Conservation (phyloP, 2,888 invertebrate genomes). For the Acholoe squamosa region DNA sequence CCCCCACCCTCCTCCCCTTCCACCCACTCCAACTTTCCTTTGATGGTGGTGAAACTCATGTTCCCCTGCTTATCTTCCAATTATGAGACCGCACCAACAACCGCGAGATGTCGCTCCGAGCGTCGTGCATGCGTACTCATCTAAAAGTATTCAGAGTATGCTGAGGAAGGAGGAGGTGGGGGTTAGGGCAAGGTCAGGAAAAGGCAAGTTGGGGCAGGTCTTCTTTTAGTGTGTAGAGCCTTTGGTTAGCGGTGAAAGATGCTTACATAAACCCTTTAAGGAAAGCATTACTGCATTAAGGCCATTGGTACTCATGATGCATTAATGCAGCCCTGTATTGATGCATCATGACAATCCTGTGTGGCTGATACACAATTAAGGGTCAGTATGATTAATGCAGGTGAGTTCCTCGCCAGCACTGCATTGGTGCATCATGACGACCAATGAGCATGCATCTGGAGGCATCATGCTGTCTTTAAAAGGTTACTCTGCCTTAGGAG, state of each 20-base stretch:
- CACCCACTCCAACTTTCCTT: not conserved
- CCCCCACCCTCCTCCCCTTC: not conserved
- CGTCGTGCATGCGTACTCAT: conserved; percentile 1
- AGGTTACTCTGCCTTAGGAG: not conserved
- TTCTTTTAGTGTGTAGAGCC: not conserved
- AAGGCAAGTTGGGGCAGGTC: not conserved
- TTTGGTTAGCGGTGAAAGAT: not conserved
- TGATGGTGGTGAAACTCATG: not conserved
- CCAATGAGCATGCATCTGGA: too few species aligned
- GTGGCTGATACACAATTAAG: too few species aligned
- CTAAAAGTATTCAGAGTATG: not conserved
- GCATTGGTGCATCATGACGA: too few species aligned
- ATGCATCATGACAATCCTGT: too few species aligned
- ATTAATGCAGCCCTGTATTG: too few species aligned
- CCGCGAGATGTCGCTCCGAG: not conserved
- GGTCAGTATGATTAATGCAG: too few species aligned
- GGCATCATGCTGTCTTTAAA: too few species aligned
- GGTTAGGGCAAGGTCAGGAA: not conserved
- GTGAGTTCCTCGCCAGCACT: too few species aligned
- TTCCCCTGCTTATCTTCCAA: conserved; percentile 2
- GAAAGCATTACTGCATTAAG: too few species aligned
- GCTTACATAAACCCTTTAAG: too few species aligned
- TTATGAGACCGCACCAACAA: not conserved
- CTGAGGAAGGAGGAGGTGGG: not conserved
- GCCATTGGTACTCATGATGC: too few species aligned